Evolutionary conservation across 2,888 invertebrate species (phyloP).

Genomic region (Agonopterix subpropinquella): DNA sequence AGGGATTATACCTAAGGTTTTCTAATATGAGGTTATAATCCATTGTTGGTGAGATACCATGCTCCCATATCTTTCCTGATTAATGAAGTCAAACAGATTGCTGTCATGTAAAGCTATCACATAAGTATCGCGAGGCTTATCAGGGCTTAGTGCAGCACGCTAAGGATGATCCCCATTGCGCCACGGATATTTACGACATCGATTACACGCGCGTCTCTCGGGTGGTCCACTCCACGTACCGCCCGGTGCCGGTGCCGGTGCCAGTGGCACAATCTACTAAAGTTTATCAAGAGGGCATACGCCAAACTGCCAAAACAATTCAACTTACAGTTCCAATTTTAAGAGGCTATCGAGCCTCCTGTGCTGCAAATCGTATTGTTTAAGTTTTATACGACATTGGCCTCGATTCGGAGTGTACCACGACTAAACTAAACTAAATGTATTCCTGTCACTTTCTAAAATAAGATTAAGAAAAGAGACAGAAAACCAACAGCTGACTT

Average conservation of each 20-base stretch:
- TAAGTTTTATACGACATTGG: too few relatives aligned
- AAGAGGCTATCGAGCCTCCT: too few relatives aligned
- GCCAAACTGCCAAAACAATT: neutral
- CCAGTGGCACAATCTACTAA: slow-evolving; percentile 26
- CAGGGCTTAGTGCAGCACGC: slow-evolving; percentile 40
- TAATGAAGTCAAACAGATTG: slow-evolving; percentile 37
- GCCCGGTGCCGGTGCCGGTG: neutral
- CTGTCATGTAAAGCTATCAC: slow-evolving; percentile 25
- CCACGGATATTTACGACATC: slow-evolving; percentile 59
- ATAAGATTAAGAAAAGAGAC: too few relatives aligned
- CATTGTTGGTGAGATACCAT: neutral
- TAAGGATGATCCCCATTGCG: slow-evolving; percentile 57
- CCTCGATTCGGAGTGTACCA: too few relatives aligned
- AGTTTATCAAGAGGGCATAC: slow-evolving; percentile 51
- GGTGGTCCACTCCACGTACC: slow-evolving; percentile 52
- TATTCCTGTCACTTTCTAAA: too few relatives aligned
- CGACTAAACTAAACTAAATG: too few relatives aligned
- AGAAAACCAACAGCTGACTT: too few relatives aligned
- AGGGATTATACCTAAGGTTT: too few relatives aligned
- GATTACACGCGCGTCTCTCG: slow-evolving; percentile 40
- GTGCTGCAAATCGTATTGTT: too few relatives aligned
- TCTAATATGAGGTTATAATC: too few relatives aligned
- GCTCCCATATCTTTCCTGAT: slow-evolving; percentile 17
- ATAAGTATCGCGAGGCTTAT: slow-evolving; percentile 42
- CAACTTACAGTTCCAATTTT: too few relatives aligned